These are phyloP conservation scores for Caiman crocodilus DNA, from an alignment of 2,797 vertebrate genomes.

Conservation along the genomic window DNA sequence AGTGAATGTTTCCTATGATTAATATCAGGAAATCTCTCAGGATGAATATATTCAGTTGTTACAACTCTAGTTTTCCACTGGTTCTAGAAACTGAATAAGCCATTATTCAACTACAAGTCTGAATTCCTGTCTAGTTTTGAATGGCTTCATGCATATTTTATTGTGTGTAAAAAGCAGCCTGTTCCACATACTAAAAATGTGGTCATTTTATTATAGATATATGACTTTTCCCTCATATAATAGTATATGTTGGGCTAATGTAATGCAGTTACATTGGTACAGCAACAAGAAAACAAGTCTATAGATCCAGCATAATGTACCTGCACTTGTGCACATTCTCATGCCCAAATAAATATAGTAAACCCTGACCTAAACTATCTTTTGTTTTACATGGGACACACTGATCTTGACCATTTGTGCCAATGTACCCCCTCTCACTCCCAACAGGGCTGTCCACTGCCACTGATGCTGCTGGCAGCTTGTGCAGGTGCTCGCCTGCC, in stretches of 20 bases:
- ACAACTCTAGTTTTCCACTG: constrained; percentile 24
- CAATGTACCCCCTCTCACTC: background rate
- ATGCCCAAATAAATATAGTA: background rate
- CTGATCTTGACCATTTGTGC: background rate
- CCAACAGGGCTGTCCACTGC: too few species aligned
- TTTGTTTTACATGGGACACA: background rate
- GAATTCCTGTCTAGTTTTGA: constrained; percentile 27
- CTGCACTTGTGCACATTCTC: background rate
- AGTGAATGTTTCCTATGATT: background rate
- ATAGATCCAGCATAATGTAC: background rate
- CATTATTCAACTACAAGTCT: constrained; percentile 42
- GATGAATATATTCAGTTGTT: constrained; percentile 34
- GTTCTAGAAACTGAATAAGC: constrained; percentile 30
- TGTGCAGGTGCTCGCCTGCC: too few species aligned
- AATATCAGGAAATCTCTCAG: constrained; percentile 19
- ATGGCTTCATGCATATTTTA: constrained; percentile 46
- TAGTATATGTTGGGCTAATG: background rate
- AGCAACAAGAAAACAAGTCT: constrained; percentile 42
- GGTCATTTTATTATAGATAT: background rate
- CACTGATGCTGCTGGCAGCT: too few species aligned
- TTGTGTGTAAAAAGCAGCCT: constrained; percentile 10
- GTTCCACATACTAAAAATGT: background rate
- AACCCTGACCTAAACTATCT: background rate
- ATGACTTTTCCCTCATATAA: background rate
- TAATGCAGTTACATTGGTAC: constrained; percentile 22